Evolutionary conservation across 2,888 invertebrate genomes (phyloP).

Genomic region (Drosophila paramelanica): DNA sequence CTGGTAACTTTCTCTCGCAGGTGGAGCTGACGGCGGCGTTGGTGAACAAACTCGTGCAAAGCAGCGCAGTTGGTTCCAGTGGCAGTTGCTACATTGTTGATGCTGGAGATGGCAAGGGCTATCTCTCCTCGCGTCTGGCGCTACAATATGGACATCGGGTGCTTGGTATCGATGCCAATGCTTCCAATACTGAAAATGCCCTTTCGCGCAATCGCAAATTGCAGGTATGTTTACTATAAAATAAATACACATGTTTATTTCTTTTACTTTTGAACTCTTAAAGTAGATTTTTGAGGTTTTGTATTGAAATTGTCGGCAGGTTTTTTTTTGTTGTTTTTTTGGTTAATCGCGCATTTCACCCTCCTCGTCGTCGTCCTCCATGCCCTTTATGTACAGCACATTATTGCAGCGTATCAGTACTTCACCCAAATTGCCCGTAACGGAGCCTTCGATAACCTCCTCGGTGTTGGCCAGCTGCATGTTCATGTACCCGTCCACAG

Average conservation of each 20-base stretch:
- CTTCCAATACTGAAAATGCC: slow-evolving; percentile 89
- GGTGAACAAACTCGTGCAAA: slow-evolving; percentile 86
- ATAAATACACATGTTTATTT: slow-evolving; percentile 63
- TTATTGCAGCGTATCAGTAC: slow-evolving; percentile 99
- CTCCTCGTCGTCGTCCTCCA: slow-evolving; percentile 98
- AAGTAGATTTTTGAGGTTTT: slow-evolving; percentile 24
- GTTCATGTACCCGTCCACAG: slow-evolving; percentile 99
- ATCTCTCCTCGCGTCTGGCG: slow-evolving; percentile 91
- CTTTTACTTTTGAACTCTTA: slow-evolving; percentile 37
- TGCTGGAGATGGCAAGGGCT: slow-evolving; percentile 95
- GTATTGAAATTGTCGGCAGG: slow-evolving; percentile 31
- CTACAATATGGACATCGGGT: slow-evolving; percentile 90
- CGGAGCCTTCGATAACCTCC: slow-evolving; percentile 96
- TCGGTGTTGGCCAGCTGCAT: slow-evolving; percentile 98
- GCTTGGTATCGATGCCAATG: slow-evolving; percentile 92
- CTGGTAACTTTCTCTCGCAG: slow-evolving; percentile 72
- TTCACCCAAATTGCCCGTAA: slow-evolving; percentile 97
- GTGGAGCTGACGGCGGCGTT: slow-evolving; percentile 88
- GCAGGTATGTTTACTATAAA: slow-evolving; percentile 73
- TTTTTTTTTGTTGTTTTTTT: no score
- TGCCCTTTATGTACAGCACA: slow-evolving; percentile 96
- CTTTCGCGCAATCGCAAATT: slow-evolving; percentile 85
- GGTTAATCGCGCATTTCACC: slow-evolving; percentile 92
- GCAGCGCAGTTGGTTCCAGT: background rate
- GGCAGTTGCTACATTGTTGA: slow-evolving; percentile 88